phyloP scores from a whole-genome alignment of 2,797 vertebrate genomes.

The Aythya fuligula region DNA sequence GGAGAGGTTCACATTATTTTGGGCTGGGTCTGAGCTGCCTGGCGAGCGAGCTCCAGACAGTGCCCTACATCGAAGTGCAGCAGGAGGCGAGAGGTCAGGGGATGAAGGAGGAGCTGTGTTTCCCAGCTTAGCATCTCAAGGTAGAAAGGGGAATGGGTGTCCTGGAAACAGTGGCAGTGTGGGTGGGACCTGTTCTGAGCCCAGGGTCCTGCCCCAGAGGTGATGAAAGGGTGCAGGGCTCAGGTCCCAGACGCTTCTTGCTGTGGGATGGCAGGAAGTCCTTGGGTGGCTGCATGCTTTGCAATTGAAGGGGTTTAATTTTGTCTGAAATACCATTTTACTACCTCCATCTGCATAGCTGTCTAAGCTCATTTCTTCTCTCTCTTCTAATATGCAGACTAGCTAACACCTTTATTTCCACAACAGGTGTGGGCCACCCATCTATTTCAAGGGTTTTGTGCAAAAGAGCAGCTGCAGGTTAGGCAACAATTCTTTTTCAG shows the following conservation, averaged over 20 bases:
- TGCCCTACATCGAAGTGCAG: fast-evolving
- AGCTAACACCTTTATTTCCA: background rate
- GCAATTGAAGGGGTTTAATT: background rate
- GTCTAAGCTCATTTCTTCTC: background rate
- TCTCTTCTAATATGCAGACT: background rate
- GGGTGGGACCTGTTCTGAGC: background rate
- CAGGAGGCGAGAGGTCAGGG: background rate
- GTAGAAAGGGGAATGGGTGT: background rate
- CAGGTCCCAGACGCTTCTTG: background rate
- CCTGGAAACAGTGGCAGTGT: background rate
- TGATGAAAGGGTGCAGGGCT: fast-evolving
- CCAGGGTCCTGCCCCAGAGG: background rate
- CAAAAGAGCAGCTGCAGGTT: background rate
- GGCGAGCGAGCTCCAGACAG: fast-evolving
- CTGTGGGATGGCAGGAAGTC: background rate
- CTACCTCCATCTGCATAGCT: background rate
- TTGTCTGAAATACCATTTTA: background rate
- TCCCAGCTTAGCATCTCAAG: background rate
- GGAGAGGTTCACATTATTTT: background rate
- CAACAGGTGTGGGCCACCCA: background rate
- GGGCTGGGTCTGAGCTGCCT: background rate
- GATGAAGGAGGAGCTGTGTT: background rate
- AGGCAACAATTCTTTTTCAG: background rate
- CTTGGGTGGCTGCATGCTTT: background rate
- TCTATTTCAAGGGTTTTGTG: background rate